These are phyloP conservation scores for Camponotus pennsylvanicus DNA, from an alignment of 1,140 invertebrate genomes.

Conservation along the genomic window DNA sequence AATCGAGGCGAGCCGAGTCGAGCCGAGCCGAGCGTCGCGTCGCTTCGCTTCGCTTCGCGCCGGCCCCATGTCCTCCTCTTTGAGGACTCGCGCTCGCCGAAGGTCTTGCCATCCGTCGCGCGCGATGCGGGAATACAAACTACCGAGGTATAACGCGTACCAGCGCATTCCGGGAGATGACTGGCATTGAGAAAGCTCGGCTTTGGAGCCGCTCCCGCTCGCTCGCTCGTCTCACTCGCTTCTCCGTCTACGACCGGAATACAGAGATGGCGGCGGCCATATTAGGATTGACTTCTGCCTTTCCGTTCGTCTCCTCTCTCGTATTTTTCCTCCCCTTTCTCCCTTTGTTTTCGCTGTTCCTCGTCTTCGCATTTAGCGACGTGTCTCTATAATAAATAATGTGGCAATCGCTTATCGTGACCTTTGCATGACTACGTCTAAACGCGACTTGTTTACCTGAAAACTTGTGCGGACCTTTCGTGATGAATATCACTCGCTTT, in stretches of 20 bases:
- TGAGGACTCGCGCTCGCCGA: conserved; percentile 72
- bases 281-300: conserved; percentile 75
- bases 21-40: conserved; percentile 23
- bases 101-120: conserved; percentile 54
- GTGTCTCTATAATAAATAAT: conserved; percentile 16
- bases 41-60: neutral
- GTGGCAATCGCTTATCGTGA: neutral
- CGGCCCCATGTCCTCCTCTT: conserved; percentile 72
- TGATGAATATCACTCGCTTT: neutral
- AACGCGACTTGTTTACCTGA: neutral
- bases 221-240: conserved; percentile 52
- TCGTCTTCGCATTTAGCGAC: neutral
- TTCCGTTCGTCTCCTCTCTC: conserved; percentile 26
- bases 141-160: conserved; percentile 66
- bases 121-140: conserved; percentile 83
- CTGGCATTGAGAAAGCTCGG: conserved; percentile 83
- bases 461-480: conserved; percentile 1
- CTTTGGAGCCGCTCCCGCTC: conserved; percentile 80
- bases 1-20: conserved; percentile 50
- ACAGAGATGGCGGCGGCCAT: conserved; percentile 84
- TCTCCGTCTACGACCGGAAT: conserved; percentile 83
- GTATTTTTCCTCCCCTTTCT: conserved; percentile 38
- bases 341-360: conserved; percentile 13
- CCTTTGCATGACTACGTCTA: neutral
- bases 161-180: conserved; percentile 84